Percentiles rank a stretch among this genome's conserved stretches.
These are phyloP conservation scores for Halcyon malimbica DNA, from an alignment of 2,113 vertebrate species.

Conservation along the genomic window DNA sequence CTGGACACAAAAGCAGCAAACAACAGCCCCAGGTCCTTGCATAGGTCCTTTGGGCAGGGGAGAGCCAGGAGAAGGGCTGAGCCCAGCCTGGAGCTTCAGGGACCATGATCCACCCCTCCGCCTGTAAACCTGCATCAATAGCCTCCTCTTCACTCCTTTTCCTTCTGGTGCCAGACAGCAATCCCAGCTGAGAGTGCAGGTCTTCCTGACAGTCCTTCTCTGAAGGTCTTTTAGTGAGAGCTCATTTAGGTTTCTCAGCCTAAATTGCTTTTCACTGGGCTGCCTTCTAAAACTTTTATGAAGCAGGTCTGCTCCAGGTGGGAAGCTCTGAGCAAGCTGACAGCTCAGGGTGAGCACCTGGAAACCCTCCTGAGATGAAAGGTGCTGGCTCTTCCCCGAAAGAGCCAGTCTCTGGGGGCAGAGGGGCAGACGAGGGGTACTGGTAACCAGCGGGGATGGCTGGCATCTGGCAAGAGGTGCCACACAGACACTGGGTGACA, in stretches of 20 bases:
- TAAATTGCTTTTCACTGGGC: background rate
- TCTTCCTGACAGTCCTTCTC: background rate
- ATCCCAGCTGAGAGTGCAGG: background rate
- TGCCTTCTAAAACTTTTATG: background rate
- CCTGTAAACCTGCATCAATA: background rate
- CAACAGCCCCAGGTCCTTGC: background rate
- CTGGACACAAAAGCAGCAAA: background rate
- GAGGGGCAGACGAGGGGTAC: fast-evolving
- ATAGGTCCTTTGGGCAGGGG: background rate
- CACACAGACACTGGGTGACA: background rate
- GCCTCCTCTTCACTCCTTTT: background rate
- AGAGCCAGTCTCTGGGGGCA: background rate
- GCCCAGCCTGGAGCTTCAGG: background rate
- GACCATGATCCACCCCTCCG: background rate
- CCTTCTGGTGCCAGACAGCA: background rate
- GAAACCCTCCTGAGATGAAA: fast-evolving
- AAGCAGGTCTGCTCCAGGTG: fast-evolving
- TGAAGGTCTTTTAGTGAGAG: background rate
- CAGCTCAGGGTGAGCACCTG: background rate
- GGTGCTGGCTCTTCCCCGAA: fast-evolving
- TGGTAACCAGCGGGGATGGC: fast-evolving
- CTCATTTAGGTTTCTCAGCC: background rate
- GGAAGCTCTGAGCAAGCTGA: background rate
- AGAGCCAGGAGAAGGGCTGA: background rate
- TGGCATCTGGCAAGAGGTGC: background rate